Evolutionary conservation across 2,888 invertebrate species (phyloP), one percentile per base, ranked within the genome.

Genomic region (Podotricha telesiphe): DNA sequence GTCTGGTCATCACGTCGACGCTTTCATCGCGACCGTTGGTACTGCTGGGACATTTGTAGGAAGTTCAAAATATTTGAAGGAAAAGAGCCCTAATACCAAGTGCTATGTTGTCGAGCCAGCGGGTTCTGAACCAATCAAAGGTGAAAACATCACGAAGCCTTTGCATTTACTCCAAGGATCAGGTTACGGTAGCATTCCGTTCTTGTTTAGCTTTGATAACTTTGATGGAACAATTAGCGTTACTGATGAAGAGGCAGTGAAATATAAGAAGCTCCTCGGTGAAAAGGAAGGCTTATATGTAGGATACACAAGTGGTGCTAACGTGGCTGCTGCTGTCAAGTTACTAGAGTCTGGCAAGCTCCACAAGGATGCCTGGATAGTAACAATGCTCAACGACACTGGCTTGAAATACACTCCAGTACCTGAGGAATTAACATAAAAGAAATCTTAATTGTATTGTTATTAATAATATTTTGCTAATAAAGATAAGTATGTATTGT

Each of bases 261-360:
- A 83, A 47, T 93, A 89, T 71, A 87, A 83, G 80, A 77, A 84
- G 13, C 78, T 87, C 64, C 78, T 93, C 10, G 92, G 92, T 15
- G 79, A 83, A 68, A 89, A 88, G 74, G 92, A 93, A 73, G 92
- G 92, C 19, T 69, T 93, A 68, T 93, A 84, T 72, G 89, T 91
- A 48, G 92, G 92, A 10, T 93, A 90, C 75, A 92, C 92, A 8
- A 91, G 91, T 67, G 92, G 86, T 0, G 92, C 91, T 1, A 92
- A 92, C 67, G 87, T 91, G 8, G 91, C 91, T 7, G 92, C 90
- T 0, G 91, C 92, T 0, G 87, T 90, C 8, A 86, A 87, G 64
- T 79, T 93, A 47, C 72, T 93, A 68, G 76, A 87, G 53, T 90
- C 91, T 1, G 92, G 92, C 0, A 75, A 76, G 67, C 71, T 93